Evolutionary conservation across 1,140 invertebrate species (phyloP).

Genomic region (Eciton burchellii): DNA sequence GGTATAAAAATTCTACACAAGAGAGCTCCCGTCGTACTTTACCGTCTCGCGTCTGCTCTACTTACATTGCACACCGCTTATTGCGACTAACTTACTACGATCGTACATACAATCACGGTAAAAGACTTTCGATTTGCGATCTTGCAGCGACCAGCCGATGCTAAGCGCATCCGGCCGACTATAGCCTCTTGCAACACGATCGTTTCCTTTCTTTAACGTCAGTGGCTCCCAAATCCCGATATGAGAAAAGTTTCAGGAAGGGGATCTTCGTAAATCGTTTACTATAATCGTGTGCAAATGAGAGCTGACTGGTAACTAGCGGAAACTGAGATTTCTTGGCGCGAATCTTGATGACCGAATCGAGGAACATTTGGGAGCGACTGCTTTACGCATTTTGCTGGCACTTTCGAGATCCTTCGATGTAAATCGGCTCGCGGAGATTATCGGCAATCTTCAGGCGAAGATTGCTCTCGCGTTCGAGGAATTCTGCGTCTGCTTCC

Average conservation of each 20-base stretch:
- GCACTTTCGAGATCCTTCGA: slow-evolving; percentile 16
- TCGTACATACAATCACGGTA: slow-evolving; percentile 56
- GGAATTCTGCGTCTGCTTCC: not conserved
- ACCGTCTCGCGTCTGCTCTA: slow-evolving; percentile 64
- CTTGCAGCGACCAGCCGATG: slow-evolving; percentile 19
- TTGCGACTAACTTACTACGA: slow-evolving; percentile 61
- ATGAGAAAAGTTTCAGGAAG: not conserved
- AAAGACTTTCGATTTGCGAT: slow-evolving; percentile 54
- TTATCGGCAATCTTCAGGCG: not conserved
- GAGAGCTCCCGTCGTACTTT: slow-evolving; percentile 73
- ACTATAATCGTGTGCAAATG: not conserved
- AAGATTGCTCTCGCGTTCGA: not conserved
- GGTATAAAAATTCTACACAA: slow-evolving; percentile 83
- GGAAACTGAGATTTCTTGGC: not conserved
- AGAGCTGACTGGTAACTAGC: not conserved
- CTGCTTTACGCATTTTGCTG: slow-evolving; percentile 32
- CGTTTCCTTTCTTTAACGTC: slow-evolving; percentile 10
- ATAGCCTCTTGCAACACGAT: slow-evolving; percentile 59
- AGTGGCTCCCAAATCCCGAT: slow-evolving; percentile 6
- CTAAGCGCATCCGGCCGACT: slow-evolving; percentile 12
- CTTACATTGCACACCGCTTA: slow-evolving; percentile 69
- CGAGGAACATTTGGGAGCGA: slow-evolving; percentile 4
- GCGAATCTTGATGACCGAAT: not conserved
- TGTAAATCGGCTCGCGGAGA: not conserved
- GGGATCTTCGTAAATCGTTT: not conserved